Percentiles rank a stretch among this genome's conserved stretches.
Evolutionary conservation across 2,797 vertebrate species (phyloP).

Genomic region (Peromyscus nudipes): DNA sequence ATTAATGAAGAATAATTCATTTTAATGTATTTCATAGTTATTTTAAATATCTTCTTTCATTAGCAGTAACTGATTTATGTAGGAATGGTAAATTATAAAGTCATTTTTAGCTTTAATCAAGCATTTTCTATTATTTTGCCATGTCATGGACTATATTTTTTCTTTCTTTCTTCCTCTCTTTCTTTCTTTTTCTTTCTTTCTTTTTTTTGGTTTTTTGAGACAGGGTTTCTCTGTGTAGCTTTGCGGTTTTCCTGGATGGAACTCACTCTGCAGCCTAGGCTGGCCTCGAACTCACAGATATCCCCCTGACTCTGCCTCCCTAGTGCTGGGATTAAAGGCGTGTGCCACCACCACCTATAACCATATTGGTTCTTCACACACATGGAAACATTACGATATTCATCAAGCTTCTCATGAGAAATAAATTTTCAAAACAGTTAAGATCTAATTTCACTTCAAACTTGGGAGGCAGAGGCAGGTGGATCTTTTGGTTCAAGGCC

Average conservation of each 20-base stretch:
- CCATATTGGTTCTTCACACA: background rate
- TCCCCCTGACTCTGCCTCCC: too few species aligned
- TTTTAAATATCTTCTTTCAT: background rate
- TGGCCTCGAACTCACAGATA: too few species aligned
- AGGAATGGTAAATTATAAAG: background rate
- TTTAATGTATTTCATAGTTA: background rate
- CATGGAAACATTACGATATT: background rate
- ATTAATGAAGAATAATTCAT: background rate
- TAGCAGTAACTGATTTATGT: background rate
- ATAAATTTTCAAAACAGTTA: background rate
- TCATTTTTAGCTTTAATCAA: conserved; percentile 9
- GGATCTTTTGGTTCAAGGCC: too few species aligned
- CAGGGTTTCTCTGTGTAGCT: too few species aligned
- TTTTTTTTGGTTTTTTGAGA: too few species aligned
- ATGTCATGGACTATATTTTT: background rate
- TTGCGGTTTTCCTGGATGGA: too few species aligned
- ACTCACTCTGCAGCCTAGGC: too few species aligned
- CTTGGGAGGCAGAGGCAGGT: too few species aligned
- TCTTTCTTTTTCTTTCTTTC: too few species aligned
- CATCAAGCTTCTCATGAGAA: background rate
- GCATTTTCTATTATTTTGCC: background rate
- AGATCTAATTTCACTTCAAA: background rate
- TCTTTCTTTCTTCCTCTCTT: too few species aligned
- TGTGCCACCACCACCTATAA: too few species aligned
- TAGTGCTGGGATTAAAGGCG: too few species aligned